Conservation (phyloP, 2,888 invertebrate species). For the Dasypogon diadema region DNA sequence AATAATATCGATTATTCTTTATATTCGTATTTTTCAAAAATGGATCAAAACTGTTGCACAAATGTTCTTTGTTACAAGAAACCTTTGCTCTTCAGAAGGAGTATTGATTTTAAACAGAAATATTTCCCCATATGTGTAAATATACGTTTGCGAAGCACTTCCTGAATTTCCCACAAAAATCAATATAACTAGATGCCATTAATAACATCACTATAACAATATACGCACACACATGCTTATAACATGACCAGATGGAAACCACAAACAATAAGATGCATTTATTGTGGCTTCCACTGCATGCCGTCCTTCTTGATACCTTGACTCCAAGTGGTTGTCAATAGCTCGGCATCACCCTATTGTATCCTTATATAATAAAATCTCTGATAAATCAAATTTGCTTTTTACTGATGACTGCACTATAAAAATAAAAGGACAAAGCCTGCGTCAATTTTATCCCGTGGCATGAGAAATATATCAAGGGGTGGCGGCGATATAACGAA, state of each 20-base stretch:
- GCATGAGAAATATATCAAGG: constrained; percentile 20
- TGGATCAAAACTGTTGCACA: too few relatives aligned
- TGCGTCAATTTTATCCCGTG: constrained; percentile 35
- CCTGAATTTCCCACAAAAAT: not conserved
- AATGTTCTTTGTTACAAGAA: too few relatives aligned
- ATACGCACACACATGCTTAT: not conserved
- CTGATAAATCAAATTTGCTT: constrained; percentile 52
- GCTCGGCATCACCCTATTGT: constrained; percentile 46
- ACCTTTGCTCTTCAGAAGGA: too few relatives aligned
- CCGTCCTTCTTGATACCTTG: not conserved
- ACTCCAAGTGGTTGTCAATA: constrained; percentile 48
- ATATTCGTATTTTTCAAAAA: too few relatives aligned
- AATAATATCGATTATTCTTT: too few relatives aligned
- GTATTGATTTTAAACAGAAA: too few relatives aligned
- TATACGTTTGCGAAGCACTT: too few relatives aligned
- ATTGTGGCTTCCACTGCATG: not conserved
- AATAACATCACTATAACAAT: constrained; percentile 28
- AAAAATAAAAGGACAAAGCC: constrained; percentile 45
- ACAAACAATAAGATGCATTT: constrained; percentile 24
- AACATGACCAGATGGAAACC: constrained; percentile 36
- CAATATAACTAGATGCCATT: constrained; percentile 1
- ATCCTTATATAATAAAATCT: constrained; percentile 41
- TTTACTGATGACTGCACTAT: constrained; percentile 48
- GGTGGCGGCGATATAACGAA: not conserved
- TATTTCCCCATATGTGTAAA: too few relatives aligned